These are phyloP conservation scores for Xylocopa sonorina DNA, from an alignment of 1,140 invertebrate genomes.

Conservation along the genomic window DNA sequence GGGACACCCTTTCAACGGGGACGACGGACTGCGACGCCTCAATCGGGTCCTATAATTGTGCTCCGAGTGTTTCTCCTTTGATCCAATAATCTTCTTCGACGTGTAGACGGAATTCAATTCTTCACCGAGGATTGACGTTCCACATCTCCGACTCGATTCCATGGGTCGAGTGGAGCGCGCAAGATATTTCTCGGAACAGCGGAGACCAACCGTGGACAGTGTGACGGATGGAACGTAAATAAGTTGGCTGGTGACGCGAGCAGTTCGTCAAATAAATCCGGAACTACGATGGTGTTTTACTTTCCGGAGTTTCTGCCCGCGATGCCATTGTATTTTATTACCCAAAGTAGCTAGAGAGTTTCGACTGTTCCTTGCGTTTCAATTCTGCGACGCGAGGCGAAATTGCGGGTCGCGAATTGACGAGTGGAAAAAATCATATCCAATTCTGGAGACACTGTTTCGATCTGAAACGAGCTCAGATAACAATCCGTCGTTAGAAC, in stretches of 20 bases:
- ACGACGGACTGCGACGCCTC: background rate
- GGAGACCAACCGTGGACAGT: background rate
- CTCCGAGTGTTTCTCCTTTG: background rate
- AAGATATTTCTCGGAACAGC: background rate
- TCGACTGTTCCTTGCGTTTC: too few species aligned
- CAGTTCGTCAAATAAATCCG: slow-evolving; percentile 2
- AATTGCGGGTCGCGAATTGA: too few species aligned
- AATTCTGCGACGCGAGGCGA: too few species aligned
- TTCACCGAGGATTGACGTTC: background rate
- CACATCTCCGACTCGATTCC: background rate
- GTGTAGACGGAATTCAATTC: background rate
- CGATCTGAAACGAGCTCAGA: background rate
- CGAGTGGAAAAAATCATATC: too few species aligned
- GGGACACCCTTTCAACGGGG: background rate
- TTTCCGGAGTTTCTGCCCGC: background rate
- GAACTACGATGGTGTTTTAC: background rate
- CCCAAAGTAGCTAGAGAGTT: too few species aligned
- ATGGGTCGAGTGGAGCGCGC: background rate
- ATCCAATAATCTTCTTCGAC: background rate
- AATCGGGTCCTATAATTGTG: background rate
- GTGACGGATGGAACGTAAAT: background rate
- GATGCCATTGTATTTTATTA: background rate
- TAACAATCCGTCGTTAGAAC: background rate
- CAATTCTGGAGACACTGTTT: too few species aligned
- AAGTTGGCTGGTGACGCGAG: background rate